Evolutionary conservation across 2,113 vertebrate genomes (phyloP).

Genomic region (Sinocyclocheilus maitianheensis): DNA sequence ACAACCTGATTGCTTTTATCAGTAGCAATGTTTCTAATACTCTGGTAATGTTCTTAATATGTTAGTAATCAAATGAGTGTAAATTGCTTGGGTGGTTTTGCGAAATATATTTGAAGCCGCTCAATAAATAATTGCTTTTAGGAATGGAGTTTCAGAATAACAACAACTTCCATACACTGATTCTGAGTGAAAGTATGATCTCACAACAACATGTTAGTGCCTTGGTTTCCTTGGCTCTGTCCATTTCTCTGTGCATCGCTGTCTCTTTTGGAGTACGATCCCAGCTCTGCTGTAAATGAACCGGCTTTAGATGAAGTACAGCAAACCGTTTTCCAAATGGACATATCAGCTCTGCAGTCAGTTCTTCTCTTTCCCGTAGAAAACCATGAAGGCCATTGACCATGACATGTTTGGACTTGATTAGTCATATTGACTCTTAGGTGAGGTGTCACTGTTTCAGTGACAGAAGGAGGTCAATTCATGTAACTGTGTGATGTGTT

Average conservation of each 20-base stretch:
- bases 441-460: not conserved
- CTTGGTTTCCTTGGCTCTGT: no score
- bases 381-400: not conserved
- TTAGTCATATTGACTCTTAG: constrained; percentile 23
- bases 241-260: no score
- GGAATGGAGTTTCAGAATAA: not conserved
- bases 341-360: no score
- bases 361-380: no score
- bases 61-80: not conserved
- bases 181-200: no score
- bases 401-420: not conserved
- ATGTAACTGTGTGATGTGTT: constrained; percentile 7
- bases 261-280: no score
- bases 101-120: not conserved
- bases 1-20: not conserved
- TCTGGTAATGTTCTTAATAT: not conserved
- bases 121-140: not conserved
- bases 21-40: not conserved
- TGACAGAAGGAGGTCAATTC: not conserved
- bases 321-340: no score
- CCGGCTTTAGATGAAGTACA: no score
- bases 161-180: no score
- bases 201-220: no score
- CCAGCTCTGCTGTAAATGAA: no score
- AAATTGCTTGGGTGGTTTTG: not conserved